Base-by-base conservation (phyloP, 2,888 invertebrate genomes). In the Lepidocyrtinus sp. region DNA sequence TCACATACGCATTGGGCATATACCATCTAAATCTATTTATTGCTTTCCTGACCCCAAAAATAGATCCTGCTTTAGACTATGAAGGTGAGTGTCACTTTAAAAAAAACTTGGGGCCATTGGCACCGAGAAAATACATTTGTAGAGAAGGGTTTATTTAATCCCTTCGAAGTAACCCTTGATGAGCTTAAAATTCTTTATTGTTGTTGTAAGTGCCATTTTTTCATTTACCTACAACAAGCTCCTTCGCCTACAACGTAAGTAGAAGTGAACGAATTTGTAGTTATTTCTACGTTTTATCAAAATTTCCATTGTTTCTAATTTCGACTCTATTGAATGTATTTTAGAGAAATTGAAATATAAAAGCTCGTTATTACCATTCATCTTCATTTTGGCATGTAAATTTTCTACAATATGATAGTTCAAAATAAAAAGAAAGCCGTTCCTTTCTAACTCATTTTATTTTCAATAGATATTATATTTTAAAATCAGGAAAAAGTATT, bases 1-100 rank as follows among this genome's bases (percentile, higher is more conserved):
- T 99, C 82, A 98, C 98, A 87, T 99, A 99, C 90, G 99, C 98
- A 27, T 91, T 99, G 89, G 99, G 99, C 87, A 99, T 99, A 89
- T 99, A 99, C 90, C 96, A 99, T 89, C 92, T 99, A 89, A 99
- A 99, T 91, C 92, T 99, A 89, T 98, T 99, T 91, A 98, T 99
- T 91, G 98, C 98, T 90, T 99, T 99, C 92, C 92, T 99, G 87
- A 98, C 99, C 88, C 99, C 99, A 88, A 99, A 98, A 92, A 98
- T 99, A 88, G 99, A 99, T 92, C 99, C 99, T 85, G 96, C 96
- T 59, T 93, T 96, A 91, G 96, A 96, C 90, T 95, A 95, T 89
- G 95, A 96, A 90, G 96, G 96, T 94, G 91, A 91, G 90, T 19
- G 36, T 36, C 12, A n/a, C n/a, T n/a, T n/a, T n/a, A n/a, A n/a